phyloP scores from a whole-genome alignment of 2,797 vertebrate genomes.

The Todus mexicanus region DNA sequence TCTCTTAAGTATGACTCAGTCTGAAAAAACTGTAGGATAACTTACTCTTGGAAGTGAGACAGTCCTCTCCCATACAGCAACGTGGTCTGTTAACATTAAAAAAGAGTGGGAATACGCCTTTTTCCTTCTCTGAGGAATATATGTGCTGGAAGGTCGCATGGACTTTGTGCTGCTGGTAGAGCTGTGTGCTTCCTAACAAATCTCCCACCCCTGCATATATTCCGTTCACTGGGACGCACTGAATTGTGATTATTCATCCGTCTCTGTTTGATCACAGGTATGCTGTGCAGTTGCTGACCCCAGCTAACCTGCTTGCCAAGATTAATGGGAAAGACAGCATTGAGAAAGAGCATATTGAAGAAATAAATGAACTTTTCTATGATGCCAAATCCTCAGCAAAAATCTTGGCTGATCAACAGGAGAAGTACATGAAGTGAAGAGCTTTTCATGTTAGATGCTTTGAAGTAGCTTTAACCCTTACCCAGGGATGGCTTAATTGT shows the following conservation, averaged over 20 bases:
- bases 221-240: not conserved
- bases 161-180: not conserved
- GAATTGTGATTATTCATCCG: not conserved
- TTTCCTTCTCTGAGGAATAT: not conserved
- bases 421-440: conserved; percentile 95
- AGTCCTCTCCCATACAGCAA: not conserved
- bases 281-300: conserved; percentile 92
- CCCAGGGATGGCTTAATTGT: conserved; percentile 1
- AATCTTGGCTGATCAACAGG: conserved; percentile 96
- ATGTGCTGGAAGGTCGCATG: not conserved
- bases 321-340: conserved; percentile 96
- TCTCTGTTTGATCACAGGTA: conserved; percentile 79
- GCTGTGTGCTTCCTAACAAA: not conserved
- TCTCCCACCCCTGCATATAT: not conserved
- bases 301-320: conserved; percentile 89
- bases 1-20: not conserved
- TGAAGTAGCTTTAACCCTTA: conserved; percentile 29
- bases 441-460: conserved; percentile 10
- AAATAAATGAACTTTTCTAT: conserved; percentile 98
- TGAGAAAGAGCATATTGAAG: conserved; percentile 94
- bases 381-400: conserved; percentile 98
- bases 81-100: not conserved
- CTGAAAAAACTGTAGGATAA: not conserved
- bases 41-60: not conserved
- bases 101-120: not conserved